A percentile compares a stretch with the other conserved stretches of the same genome.
These are phyloP conservation scores for Tokudaia tokunoshimensis DNA, from an alignment of 2,797 vertebrate genomes.

Conservation along the genomic window DNA sequence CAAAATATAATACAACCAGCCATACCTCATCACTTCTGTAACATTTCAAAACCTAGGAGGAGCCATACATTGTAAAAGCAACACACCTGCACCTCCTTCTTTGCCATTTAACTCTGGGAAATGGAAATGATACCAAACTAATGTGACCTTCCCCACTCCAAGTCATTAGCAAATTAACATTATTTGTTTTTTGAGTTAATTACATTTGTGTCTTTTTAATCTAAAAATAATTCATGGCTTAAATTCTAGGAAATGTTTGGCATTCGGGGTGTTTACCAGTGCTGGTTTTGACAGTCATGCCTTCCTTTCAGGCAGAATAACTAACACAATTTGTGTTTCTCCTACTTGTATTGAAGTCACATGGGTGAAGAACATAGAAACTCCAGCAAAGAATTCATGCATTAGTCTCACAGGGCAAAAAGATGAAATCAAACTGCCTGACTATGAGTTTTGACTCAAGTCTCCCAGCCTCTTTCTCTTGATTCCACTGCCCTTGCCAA, in stretches of 20 bases:
- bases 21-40: neutral
- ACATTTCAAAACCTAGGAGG: neutral
- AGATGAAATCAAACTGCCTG: conserved; percentile 18
- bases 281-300: neutral
- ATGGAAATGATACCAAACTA: neutral
- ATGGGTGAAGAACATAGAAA: conserved; percentile 1
- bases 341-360: neutral
- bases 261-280: neutral
- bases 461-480: neutral
- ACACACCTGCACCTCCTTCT: neutral
- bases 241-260: conserved; percentile 1
- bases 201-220: neutral
- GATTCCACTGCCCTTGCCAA: neutral
- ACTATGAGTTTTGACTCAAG: neutral
- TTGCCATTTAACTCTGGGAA: neutral
- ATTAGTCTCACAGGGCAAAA: neutral
- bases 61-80: neutral
- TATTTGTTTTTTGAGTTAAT: neutral
- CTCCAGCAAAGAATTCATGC: neutral
- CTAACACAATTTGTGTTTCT: conserved; percentile 28
- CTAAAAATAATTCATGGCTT: neutral
- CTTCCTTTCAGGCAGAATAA: neutral
- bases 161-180: neutral
- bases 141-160: neutral
- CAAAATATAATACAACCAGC: neutral